These are phyloP conservation scores for Lycocorax pyrrhopterus DNA, from an alignment of 2,113 vertebrate species.

Conservation along the genomic window DNA sequence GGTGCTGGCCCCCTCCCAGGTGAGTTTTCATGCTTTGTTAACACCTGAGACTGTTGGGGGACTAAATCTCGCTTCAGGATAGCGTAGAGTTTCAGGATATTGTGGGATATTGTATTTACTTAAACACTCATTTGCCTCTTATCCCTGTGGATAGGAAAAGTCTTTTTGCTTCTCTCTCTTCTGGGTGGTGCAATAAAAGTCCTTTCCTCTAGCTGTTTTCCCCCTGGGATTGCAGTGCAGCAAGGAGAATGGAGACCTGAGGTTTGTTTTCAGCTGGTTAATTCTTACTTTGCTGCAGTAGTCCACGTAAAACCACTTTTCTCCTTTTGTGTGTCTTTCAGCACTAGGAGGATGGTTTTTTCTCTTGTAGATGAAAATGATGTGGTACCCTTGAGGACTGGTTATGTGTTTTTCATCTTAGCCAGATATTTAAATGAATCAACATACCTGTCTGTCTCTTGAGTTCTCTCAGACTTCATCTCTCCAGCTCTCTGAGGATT, in stretches of 20 bases:
- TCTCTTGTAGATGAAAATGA: neutral
- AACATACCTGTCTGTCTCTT: neutral
- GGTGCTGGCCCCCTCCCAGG: neutral
- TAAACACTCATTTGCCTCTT: neutral
- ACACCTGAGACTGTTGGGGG: neutral
- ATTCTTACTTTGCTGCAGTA: neutral
- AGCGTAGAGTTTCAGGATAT: neutral
- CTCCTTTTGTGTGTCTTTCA: neutral
- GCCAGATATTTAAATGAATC: neutral
- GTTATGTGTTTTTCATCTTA: neutral
- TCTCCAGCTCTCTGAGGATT: neutral
- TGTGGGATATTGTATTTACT: neutral
- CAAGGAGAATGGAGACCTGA: neutral
- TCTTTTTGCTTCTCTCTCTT: neutral
- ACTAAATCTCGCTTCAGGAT: neutral
- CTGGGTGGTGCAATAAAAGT: neutral
- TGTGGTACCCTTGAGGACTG: neutral
- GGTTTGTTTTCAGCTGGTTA: neutral
- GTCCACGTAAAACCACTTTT: rapidly evolving
- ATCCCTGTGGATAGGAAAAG: neutral
- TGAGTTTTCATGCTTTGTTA: neutral
- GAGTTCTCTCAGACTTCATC: neutral
- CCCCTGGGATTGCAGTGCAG: rapidly evolving
- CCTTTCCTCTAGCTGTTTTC: neutral
- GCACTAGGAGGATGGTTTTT: neutral